A percentile compares a stretch with the other conserved stretches of the same genome.
phyloP scores from a whole-genome alignment of 2,113 vertebrate genomes.

The Clarias magur region DNA sequence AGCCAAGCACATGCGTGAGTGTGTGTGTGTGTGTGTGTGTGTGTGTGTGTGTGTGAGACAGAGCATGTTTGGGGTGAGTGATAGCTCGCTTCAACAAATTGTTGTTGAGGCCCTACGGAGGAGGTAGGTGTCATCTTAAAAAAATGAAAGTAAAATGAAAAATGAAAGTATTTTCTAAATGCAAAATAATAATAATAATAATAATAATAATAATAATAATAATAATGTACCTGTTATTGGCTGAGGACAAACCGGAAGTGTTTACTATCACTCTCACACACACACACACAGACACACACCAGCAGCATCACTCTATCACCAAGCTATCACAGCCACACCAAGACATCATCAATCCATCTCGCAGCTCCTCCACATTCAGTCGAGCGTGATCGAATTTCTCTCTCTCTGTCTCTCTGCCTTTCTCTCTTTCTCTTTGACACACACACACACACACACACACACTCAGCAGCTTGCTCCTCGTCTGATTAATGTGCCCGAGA shows the following conservation, averaged over 20 bases:
- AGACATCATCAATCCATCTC: slow-evolving; percentile 39
- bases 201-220: no score
- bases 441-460: not conserved
- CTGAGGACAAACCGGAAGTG: not conserved
- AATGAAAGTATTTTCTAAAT: not conserved
- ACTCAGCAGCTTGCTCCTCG: not conserved
- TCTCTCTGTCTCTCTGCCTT: slow-evolving; percentile 4
- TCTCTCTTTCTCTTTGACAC: slow-evolving; percentile 6
- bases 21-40: not conserved
- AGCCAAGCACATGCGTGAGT: not conserved
- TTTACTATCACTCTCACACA: not conserved
- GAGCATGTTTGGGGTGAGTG: not conserved
- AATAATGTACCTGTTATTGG: not conserved
- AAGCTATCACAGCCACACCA: slow-evolving; percentile 30
- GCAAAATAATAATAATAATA: no score
- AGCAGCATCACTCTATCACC: slow-evolving; percentile 9
- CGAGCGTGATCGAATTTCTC: slow-evolving; percentile 25
- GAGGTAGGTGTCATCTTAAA: not conserved
- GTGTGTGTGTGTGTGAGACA: slow-evolving; percentile 3
- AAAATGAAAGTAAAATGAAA: not conserved
- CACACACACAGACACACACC: not conserved
- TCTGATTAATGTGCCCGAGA: slow-evolving; percentile 37
- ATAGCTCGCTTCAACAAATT: not conserved
- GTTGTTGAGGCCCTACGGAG: not conserved
- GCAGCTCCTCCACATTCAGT: slow-evolving; percentile 36